These are phyloP conservation scores for Perithous albicinctus DNA, from an alignment of 2,888 invertebrate genomes.

Conservation along the genomic window DNA sequence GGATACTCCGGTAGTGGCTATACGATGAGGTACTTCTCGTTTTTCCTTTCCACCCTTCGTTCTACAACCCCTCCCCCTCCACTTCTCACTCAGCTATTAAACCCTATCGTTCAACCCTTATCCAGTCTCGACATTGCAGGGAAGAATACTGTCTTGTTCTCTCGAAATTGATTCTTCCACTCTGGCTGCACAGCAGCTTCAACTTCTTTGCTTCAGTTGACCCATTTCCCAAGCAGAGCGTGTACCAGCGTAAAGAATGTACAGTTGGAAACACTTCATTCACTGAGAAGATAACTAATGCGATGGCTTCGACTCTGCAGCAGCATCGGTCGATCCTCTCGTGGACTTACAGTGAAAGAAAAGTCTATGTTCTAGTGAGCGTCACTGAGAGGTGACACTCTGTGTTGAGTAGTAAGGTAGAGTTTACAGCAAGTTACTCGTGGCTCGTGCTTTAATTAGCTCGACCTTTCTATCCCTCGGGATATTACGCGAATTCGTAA, in stretches of 20 bases:
- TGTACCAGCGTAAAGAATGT: neutral
- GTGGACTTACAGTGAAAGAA: neutral
- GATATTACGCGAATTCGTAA: neutral
- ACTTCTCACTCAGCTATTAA: constrained; percentile 41
- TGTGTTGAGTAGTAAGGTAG: neutral
- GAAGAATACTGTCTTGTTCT: constrained; percentile 45
- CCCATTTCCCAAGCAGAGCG: neutral
- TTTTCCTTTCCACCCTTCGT: neutral
- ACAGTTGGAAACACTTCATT: neutral
- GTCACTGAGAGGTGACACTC: neutral
- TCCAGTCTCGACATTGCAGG: constrained; percentile 55
- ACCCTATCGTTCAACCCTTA: constrained; percentile 48
- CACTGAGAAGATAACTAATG: constrained; percentile 4
- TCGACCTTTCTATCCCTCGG: neutral
- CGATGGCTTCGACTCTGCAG: constrained; percentile 5
- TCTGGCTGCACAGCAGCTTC: constrained; percentile 2
- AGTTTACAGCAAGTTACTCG: neutral
- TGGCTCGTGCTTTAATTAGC: neutral
- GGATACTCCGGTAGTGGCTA: neutral
- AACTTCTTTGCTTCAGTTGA: neutral
- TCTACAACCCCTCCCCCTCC: neutral
- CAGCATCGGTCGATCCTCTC: constrained; percentile 2
- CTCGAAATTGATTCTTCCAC: constrained; percentile 59
- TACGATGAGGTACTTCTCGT: constrained; percentile 12
- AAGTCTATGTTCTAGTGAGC: neutral